Conservation (phyloP, 1,140 invertebrate genomes). For the Wiebesia pumilae region DNA sequence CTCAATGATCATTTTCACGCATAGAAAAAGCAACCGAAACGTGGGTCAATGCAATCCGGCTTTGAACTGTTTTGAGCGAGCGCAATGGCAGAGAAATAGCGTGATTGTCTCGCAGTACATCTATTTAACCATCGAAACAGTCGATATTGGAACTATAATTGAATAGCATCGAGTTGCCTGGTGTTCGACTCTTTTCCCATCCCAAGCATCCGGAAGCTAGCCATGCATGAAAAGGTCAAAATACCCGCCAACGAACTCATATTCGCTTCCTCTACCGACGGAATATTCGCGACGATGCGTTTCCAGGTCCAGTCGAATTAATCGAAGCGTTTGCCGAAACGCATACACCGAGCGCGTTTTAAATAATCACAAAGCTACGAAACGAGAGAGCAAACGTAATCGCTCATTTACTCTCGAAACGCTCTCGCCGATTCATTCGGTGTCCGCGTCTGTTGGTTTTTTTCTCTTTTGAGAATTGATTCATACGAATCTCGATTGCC, state of each 20-base stretch:
- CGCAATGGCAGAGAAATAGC: background rate
- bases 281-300: too few relatives aligned
- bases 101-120: background rate
- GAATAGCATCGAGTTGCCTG: background rate
- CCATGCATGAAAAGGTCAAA: background rate
- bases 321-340: background rate
- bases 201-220: background rate
- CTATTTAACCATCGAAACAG: background rate
- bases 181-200: background rate
- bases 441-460: too few relatives aligned
- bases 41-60: too few relatives aligned
- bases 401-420: too few relatives aligned
- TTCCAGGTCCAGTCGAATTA: too few relatives aligned
- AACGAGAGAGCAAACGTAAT: too few relatives aligned
- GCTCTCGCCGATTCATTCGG: too few relatives aligned
- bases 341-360: background rate
- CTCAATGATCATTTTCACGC: background rate
- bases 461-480: too few relatives aligned
- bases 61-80: too few relatives aligned
- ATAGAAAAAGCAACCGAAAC: background rate
- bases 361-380: background rate
- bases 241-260: background rate
- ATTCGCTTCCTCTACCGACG: background rate
- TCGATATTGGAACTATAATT: constrained; percentile 12
- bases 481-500: too few relatives aligned